phyloP scores from a whole-genome alignment of 1,140 invertebrate species.

The Dysdera silvatica region DNA sequence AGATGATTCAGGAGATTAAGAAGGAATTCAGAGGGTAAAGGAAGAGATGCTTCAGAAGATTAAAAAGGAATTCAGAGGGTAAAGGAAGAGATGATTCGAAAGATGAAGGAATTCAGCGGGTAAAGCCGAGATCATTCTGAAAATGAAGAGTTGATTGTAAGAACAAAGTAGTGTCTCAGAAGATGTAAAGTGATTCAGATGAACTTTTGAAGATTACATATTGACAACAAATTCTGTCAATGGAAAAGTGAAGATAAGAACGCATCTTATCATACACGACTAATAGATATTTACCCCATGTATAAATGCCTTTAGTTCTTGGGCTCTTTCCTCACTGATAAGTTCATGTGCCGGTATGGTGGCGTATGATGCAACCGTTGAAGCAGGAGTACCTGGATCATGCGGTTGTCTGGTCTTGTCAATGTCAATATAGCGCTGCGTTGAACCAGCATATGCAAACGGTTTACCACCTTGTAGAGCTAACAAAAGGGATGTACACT shows the following conservation, averaged over 20 bases:
- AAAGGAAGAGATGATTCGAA: no score
- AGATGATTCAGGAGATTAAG: no score
- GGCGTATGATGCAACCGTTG: constrained; percentile 20
- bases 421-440: constrained; percentile 27
- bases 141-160: no score
- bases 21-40: no score
- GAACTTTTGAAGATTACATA: neutral
- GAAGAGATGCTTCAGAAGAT: no score
- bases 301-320: constrained; percentile 26
- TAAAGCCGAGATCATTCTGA: no score
- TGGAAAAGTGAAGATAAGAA: no score
- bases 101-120: no score
- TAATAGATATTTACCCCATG: constrained; percentile 25
- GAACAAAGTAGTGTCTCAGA: no score
- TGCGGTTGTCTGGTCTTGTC: constrained; percentile 17
- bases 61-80: no score
- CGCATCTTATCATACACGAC: no score
- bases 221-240: no score
- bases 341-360: constrained; percentile 16
- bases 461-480: constrained; percentile 23
- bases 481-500: neutral
- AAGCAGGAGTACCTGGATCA: constrained; percentile 16
- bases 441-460: constrained; percentile 14
- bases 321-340: constrained; percentile 8
- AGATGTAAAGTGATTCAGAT: neutral